Conservation (phyloP, 2,797 vertebrate genomes). For the Chiroxiphia lanceolata region DNA sequence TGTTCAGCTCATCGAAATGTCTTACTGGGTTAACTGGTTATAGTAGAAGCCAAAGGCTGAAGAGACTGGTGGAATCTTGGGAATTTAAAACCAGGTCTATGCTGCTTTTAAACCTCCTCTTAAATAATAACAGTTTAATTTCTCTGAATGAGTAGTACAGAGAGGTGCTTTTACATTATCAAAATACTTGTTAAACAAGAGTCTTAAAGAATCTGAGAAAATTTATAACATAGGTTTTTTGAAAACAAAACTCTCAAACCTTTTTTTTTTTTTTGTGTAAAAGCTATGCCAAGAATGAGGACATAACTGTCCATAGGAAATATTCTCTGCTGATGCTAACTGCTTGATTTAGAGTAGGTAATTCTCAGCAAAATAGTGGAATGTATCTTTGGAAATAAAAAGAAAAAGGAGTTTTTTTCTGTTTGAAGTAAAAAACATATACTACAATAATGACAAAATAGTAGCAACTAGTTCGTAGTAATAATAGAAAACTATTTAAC, state of each 20-base stretch:
- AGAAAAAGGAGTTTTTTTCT: not conserved
- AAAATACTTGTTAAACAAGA: constrained; percentile 55
- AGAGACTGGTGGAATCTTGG: too few species aligned
- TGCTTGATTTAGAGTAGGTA: not conserved
- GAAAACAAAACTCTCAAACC: not conserved
- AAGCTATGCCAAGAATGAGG: not conserved
- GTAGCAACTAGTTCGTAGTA: not conserved
- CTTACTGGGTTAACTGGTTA: not conserved
- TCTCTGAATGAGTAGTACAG: constrained; percentile 8
- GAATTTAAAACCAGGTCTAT: not conserved
- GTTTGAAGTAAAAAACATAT: not conserved
- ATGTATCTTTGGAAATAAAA: not conserved
- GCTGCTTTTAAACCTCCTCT: constrained; percentile 46
- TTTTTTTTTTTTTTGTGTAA: not conserved
- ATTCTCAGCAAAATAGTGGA: not conserved
- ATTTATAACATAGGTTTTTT: not conserved
- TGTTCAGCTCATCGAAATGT: not conserved
- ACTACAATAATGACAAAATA: not conserved
- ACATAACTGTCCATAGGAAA: not conserved
- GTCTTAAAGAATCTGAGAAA: constrained; percentile 43
- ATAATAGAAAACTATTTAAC: not conserved
- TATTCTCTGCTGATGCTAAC: not conserved
- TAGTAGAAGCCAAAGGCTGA: not conserved
- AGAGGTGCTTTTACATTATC: constrained; percentile 24
- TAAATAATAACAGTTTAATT: constrained; percentile 57